Conservation (phyloP, 2,797 vertebrate species). For the Champsocephalus esox region DNA sequence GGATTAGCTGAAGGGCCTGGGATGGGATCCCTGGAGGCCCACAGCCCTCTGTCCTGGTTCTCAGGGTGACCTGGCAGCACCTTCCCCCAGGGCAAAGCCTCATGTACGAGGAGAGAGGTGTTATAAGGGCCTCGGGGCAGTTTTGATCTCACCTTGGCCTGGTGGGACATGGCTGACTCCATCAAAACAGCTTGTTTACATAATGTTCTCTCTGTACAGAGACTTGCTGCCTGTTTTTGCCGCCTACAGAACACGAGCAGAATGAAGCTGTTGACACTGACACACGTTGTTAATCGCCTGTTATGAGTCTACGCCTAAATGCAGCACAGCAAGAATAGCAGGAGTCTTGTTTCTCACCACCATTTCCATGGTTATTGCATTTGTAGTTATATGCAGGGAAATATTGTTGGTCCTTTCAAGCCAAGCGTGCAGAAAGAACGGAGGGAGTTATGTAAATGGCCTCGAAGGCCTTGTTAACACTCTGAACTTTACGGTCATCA, state of each 20-base stretch:
- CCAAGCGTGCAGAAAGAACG: constrained; percentile 9
- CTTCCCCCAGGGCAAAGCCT: constrained; percentile 49
- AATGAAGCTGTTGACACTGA: constrained; percentile 40
- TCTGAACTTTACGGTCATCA: constrained; percentile 38
- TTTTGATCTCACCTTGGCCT: constrained; percentile 60
- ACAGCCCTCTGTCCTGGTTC: constrained; percentile 61
- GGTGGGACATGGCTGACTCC: constrained; percentile 65
- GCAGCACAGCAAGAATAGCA: constrained; percentile 23
- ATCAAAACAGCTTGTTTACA: constrained; percentile 77
- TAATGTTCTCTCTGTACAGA: constrained; percentile 34
- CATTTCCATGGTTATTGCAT: constrained; percentile 31
- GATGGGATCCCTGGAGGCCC: constrained; percentile 50
- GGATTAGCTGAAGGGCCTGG: constrained; percentile 59
- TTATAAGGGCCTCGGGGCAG: constrained; percentile 67
- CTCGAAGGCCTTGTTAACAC: constrained; percentile 54
- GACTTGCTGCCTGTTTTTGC: constrained; percentile 13
- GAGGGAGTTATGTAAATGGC: constrained; percentile 35
- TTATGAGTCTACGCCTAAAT: constrained; percentile 25
- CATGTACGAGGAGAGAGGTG: constrained; percentile 35
- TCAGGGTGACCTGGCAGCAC: constrained; percentile 72
- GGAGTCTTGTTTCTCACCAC: constrained; percentile 24
- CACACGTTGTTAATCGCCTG: constrained; percentile 44
- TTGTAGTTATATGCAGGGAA: constrained; percentile 15
- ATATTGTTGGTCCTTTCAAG: constrained; percentile 2
- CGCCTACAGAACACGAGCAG: constrained; percentile 26